Conservation (phyloP, 37 sponge, comb jelly and placozoan genomes). For the Bolinopsis microptera region DNA sequence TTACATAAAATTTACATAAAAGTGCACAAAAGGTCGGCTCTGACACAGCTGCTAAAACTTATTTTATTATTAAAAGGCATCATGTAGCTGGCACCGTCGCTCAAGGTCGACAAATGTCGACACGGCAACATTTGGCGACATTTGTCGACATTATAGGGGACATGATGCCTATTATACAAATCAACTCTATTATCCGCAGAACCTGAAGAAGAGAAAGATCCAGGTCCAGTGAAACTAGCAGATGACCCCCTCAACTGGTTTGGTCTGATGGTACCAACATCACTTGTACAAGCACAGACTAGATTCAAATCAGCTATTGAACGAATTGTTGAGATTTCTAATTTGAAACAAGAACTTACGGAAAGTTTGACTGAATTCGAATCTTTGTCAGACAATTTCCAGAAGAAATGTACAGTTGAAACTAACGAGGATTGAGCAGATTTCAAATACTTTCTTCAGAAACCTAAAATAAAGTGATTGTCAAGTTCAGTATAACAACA, state of each 20-base stretch:
- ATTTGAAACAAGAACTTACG: not conserved
- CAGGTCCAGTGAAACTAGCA: not conserved
- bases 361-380: not conserved
- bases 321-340: not conserved
- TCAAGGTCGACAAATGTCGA: no score
- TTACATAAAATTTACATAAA: no score
- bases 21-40: no score
- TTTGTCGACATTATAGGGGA: no score
- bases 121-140: no score
- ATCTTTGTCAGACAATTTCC: not conserved
- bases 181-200: not conserved
- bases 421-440: not conserved
- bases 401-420: not conserved
- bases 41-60: no score
- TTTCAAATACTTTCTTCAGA: no score
- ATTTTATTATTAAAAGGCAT: no score
- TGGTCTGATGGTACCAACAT: conserved; percentile 1
- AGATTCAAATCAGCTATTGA: conserved; percentile 8
- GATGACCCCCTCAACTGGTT: conserved; percentile 10
- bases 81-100: no score
- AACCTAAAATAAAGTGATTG: no score
- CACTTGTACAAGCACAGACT: not conserved
- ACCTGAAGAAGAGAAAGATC: not conserved
- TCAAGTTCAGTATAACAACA: no score
- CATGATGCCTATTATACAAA: no score